Evolutionary conservation across 2,797 vertebrate genomes (phyloP), one percentile per base, ranked within the genome.

Genomic region (Rachycentron canadum): DNA sequence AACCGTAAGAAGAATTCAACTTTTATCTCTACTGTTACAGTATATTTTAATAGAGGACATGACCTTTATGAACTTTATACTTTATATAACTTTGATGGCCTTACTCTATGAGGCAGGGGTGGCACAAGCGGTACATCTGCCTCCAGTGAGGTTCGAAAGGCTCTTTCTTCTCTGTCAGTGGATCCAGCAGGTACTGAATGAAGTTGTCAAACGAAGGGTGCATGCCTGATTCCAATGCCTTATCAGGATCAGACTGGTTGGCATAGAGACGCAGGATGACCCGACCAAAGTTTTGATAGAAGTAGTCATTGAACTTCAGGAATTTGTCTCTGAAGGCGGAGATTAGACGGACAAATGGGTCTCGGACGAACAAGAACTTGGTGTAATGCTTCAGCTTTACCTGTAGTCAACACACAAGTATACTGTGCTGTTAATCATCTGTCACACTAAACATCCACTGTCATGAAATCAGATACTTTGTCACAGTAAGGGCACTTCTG

Each of bases 101-200:
- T 77, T 85, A 87, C 88, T 97, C 89, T 59, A 97, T 96, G 89
- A 95, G 94, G 90, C 97, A 97, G 2, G 97, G 97, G 53, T 96
- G 95, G 82, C 96, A 97, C n/a, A 96, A 89, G 0, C 95, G 96
- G 86, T 97, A 93, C 45, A 96, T 92, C 86, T 97, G 97, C 72
- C 95, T 90, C 97, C 97, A 98, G 92, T 98, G 97, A 83, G 96
- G 96, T 0, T 98, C 97, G 91, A 97, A 98, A 1, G 96, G 95
- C 32, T 66, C 84, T 69, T 92, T 78, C 77, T 85, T 90, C 92
- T 96, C 96, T 1, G 96, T 98, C 89, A 76, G 84, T 0, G 96
- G 95, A 89, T 98, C 97, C 91, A 98, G 86, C 43, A 98, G 92
- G 82, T 98, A 98, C 90, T 96, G 96, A 88, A 98, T 93, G 78